Base-by-base conservation (phyloP, 2,113 vertebrate genomes). In the Petaurus breviceps region DNA sequence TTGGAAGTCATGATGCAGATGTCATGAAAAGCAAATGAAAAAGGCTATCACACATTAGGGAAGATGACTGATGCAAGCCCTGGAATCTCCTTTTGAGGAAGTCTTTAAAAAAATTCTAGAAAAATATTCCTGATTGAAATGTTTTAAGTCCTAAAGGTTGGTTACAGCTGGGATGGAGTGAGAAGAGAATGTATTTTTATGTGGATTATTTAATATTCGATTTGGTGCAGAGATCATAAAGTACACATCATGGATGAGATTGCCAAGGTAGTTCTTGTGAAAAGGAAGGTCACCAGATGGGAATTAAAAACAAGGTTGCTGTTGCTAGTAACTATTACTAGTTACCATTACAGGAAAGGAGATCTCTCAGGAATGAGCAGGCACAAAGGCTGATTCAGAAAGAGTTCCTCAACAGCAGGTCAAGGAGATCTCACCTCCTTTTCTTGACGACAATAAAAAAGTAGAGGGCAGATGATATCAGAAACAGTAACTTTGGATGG, bases 361-460 rank as follows among this genome's bases (percentile, higher is more conserved):
- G 31, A 94, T 47, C 93, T 84, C 90, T 47, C 77, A 96, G 96
- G 91, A 96, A 96, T 77, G 10, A 57, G 7, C 8, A 96, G 28
- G 14, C 51, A 95, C 53, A 94, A 89, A 51, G 52, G 1, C 84
- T 90, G 55, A 51, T 55, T 49, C 43, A 57, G 11, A 89, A 92
- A 93, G 46, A 92, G 68, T 92, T 31, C 89, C 51, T 94, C 52
- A 96, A 50, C 51, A 96, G 43, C n/a, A 28, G 24, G 12, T 91
- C 91, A 77, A 43, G n/a, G 16, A 43, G 19, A 84, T 84, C 37
- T 84, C 68, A 84, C 12, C 68, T 84, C 68, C n/a, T 84, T 43
- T 84, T 77, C 61, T 77, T n/a, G 31, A 77, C n/a, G 37, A 77
- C 37, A 77, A 77, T 77, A 7, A n/a, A n/a, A 77, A 77, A 77